Conservation (phyloP, 2,113 vertebrate species). For the Hippocampus zosterae region DNA sequence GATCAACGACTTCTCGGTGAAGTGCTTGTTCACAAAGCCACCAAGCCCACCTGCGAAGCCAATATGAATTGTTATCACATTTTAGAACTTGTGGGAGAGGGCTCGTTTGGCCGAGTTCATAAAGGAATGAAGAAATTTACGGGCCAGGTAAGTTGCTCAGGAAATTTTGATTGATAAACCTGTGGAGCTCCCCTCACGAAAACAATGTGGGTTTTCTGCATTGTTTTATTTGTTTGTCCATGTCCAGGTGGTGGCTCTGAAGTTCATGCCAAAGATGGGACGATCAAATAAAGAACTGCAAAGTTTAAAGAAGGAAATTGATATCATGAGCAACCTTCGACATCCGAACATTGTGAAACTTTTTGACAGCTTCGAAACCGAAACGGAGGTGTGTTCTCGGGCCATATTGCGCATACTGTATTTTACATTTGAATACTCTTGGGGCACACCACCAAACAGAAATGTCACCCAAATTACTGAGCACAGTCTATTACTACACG, state of each 20-base stretch:
- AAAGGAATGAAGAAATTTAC: slow-evolving; percentile 84
- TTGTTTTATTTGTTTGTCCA: not conserved
- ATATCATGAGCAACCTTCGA: slow-evolving; percentile 86
- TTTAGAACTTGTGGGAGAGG: slow-evolving; percentile 87
- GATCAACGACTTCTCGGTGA: not conserved
- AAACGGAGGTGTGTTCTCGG: slow-evolving; percentile 77
- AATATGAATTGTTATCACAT: slow-evolving; percentile 86
- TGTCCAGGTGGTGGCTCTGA: slow-evolving; percentile 88
- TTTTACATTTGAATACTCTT: not conserved
- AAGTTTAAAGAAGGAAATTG: slow-evolving; percentile 86
- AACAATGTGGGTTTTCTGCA: not conserved
- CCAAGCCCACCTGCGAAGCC: not conserved
- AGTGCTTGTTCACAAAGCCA: not conserved
- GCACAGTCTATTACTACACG: not conserved
- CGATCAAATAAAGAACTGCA: slow-evolving; percentile 88
- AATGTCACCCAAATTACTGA: not conserved
- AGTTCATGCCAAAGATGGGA: slow-evolving; percentile 91
- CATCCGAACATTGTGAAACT: slow-evolving; percentile 94
- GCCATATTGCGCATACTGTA: not conserved
- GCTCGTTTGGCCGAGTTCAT: slow-evolving; percentile 90
- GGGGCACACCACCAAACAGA: not conserved
- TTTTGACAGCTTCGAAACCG: slow-evolving; percentile 92
- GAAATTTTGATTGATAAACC: fast-evolving
- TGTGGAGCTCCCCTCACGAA: too few relatives aligned
- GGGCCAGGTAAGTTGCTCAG: slow-evolving; percentile 76